Evolutionary conservation across 2,797 vertebrate genomes (phyloP).

Genomic region (Xyrichtys novacula): DNA sequence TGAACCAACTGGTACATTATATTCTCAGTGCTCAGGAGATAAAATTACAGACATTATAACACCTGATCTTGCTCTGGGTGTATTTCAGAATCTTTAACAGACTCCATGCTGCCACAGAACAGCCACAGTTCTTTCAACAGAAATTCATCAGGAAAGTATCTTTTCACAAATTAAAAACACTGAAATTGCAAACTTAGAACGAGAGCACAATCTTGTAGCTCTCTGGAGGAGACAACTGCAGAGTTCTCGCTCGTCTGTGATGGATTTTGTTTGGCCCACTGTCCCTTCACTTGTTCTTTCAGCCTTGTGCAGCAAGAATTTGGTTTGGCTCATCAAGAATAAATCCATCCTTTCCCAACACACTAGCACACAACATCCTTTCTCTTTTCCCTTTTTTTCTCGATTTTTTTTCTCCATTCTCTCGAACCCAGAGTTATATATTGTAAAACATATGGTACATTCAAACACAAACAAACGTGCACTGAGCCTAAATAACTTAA

Average conservation of each 20-base stretch:
- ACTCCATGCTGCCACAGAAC: background rate
- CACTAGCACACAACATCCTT: conserved; percentile 50
- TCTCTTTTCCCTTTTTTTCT: conserved; percentile 27
- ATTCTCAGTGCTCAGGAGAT: background rate
- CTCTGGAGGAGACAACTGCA: conserved; percentile 31
- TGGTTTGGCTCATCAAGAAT: conserved; percentile 66
- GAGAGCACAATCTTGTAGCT: conserved; percentile 31
- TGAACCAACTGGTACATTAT: background rate
- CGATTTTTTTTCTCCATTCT: conserved; percentile 17
- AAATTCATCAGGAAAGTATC: conserved; percentile 15
- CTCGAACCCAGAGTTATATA: background rate
- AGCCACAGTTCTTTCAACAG: background rate
- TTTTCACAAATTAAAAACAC: conserved; percentile 32
- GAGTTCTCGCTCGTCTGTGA: conserved; percentile 42
- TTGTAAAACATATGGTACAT: background rate
- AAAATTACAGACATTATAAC: background rate
- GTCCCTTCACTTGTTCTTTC: conserved; percentile 68
- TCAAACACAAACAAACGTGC: background rate
- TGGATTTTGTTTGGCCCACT: conserved; percentile 64
- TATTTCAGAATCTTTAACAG: conserved; percentile 9
- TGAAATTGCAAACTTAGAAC: conserved; percentile 25
- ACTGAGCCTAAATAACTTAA: conserved; percentile 11
- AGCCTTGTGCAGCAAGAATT: conserved; percentile 60
- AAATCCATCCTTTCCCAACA: conserved; percentile 45
- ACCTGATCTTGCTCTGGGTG: background rate